Evolutionary conservation across 2,113 vertebrate species (phyloP).

Genomic region (Ivindomyrus marchei): DNA sequence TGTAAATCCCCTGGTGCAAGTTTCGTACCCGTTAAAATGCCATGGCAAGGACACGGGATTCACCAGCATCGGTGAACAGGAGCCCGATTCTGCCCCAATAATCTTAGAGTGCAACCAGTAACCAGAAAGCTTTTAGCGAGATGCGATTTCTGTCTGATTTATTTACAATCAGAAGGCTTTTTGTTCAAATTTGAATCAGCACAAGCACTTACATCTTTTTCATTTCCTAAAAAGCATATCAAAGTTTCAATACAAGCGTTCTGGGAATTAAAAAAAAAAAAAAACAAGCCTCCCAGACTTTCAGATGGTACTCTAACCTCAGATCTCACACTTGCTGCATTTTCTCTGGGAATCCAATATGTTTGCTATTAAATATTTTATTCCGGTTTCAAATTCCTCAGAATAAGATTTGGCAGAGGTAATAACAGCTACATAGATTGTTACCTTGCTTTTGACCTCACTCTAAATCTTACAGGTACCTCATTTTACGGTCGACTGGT

Average conservation of each 20-base stretch:
- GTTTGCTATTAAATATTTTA: constrained; percentile 25
- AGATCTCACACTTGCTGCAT: constrained; percentile 3
- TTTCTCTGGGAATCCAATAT: background rate
- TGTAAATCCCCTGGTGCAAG: background rate
- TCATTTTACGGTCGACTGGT: constrained; percentile 74
- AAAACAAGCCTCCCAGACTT: background rate
- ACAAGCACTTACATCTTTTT: constrained; percentile 13
- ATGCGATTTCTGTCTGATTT: constrained; percentile 1
- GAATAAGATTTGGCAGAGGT: constrained; percentile 52
- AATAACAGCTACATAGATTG: constrained; percentile 57
- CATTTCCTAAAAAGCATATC: constrained; percentile 13
- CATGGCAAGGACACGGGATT: background rate
- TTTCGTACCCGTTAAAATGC: background rate
- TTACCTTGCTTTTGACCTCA: constrained; percentile 59
- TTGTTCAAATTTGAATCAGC: constrained; percentile 11
- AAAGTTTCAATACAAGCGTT: background rate
- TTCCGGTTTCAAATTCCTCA: constrained; percentile 47
- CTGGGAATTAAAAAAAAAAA: constrained; percentile 3
- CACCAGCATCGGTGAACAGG: too few relatives aligned
- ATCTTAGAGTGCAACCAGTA: background rate
- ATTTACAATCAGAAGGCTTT: constrained; percentile 10
- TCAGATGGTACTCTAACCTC: background rate
- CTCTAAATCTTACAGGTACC: constrained; percentile 65
- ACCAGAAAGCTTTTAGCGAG: constrained; percentile 9
- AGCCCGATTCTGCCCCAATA: background rate